Evolutionary conservation across 2,888 invertebrate species (phyloP).

Genomic region (Pristionchus maxplancki): DNA sequence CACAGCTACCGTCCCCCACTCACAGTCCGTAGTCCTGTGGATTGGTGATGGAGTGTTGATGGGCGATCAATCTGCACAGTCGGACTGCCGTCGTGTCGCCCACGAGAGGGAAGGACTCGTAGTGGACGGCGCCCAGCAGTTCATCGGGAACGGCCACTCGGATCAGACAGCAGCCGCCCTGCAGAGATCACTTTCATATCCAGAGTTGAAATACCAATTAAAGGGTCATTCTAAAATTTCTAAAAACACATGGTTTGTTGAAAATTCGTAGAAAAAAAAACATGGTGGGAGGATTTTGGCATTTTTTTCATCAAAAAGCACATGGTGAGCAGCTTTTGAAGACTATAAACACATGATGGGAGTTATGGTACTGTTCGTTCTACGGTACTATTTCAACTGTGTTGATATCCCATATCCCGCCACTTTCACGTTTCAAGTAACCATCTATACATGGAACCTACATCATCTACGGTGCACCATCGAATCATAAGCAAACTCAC

Average conservation of each 20-base stretch:
- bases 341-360: too few species aligned
- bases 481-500: not conserved
- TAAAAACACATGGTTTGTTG: too few species aligned
- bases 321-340: too few species aligned
- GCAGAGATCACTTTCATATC: not conserved
- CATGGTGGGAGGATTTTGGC: too few species aligned
- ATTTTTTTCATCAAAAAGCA: too few species aligned
- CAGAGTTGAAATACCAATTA: too few species aligned
- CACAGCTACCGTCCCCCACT: slow-evolving; percentile 55
- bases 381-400: too few species aligned
- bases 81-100: slow-evolving; percentile 90
- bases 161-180: slow-evolving; percentile 82
- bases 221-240: too few species aligned
- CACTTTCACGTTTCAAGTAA: not conserved
- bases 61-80: slow-evolving; percentile 91
- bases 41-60: slow-evolving; percentile 94
- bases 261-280: too few species aligned
- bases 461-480: not conserved
- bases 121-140: slow-evolving; percentile 90
- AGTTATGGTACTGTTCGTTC: too few species aligned
- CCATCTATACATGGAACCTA: not conserved
- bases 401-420: too few species aligned
- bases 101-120: slow-evolving; percentile 81
- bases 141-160: slow-evolving; percentile 95
- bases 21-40: slow-evolving; percentile 96